Conservation (phyloP, 2,888 invertebrate genomes). For the Spicauda simplicius region DNA sequence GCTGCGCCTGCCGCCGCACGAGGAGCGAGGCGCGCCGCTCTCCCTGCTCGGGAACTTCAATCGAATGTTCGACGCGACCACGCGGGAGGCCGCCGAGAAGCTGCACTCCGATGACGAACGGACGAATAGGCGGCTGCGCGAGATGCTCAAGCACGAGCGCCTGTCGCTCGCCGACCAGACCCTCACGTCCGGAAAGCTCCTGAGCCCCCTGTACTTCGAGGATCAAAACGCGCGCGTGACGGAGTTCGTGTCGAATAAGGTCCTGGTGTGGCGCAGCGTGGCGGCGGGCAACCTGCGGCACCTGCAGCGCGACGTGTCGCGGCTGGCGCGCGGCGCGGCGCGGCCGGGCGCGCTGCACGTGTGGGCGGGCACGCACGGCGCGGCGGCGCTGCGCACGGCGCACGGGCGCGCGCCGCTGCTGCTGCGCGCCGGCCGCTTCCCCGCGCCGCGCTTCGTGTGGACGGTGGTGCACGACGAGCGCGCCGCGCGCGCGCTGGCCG, state of each 20-base stretch:
- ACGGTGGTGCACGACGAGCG: constrained; percentile 58
- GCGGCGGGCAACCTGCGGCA: constrained; percentile 66
- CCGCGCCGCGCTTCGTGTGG: constrained; percentile 73
- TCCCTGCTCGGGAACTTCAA: constrained; percentile 76
- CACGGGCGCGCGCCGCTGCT: constrained; percentile 24
- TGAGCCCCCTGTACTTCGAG: constrained; percentile 64
- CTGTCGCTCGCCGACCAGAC: constrained; percentile 61
- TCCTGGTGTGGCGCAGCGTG: constrained; percentile 69
- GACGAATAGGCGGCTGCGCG: constrained; percentile 62
- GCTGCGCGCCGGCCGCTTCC: constrained; percentile 55
- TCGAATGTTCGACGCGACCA: constrained; percentile 74
- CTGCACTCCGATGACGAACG: constrained; percentile 70
- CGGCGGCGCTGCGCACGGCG: constrained; percentile 47
- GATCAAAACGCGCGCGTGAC: constrained; percentile 67
- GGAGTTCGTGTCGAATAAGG: constrained; percentile 67
- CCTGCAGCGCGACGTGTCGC: constrained; percentile 65
- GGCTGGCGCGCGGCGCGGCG: constrained; percentile 44
- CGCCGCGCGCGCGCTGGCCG: constrained; percentile 52
- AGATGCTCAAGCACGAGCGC: constrained; percentile 61
- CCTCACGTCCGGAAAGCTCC: constrained; percentile 60
- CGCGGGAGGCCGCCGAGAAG: constrained; percentile 63
- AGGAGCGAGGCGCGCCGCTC: constrained; percentile 58
- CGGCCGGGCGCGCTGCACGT: constrained; percentile 51
- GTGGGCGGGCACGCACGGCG: constrained; percentile 52
- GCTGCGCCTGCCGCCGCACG: constrained; percentile 57